phyloP scores from a whole-genome alignment of 2,888 invertebrate genomes.

The Amblyteles armatorius region DNA sequence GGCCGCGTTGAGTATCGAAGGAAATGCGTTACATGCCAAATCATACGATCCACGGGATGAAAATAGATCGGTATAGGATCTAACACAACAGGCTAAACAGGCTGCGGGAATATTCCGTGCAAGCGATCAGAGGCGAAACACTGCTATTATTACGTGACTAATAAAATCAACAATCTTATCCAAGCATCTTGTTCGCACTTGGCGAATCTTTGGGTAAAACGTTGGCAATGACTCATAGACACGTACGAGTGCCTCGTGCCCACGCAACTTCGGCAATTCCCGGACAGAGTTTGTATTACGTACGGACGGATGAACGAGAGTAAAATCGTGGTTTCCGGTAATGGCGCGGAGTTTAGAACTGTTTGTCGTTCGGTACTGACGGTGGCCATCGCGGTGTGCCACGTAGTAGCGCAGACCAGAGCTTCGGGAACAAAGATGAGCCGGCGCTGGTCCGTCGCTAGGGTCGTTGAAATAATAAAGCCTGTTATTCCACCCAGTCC shows the following conservation, averaged over 20 bases:
- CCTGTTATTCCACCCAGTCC: slow-evolving; percentile 77
- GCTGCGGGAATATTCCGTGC: neutral
- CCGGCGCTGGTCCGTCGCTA: slow-evolving; percentile 56
- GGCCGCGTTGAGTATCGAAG: neutral
- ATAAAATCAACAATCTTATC: slow-evolving; percentile 34
- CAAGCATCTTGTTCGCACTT: slow-evolving; percentile 8
- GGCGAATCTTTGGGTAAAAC: slow-evolving; percentile 27
- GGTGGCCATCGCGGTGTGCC: slow-evolving; percentile 34
- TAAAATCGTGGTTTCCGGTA: slow-evolving; percentile 1
- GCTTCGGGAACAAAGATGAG: slow-evolving; percentile 62
- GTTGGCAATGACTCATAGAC: slow-evolving; percentile 44
- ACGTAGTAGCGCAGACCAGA: slow-evolving; percentile 22
- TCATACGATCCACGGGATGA: slow-evolving; percentile 11
- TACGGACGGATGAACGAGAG: slow-evolving; percentile 7
- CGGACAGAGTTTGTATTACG: neutral
- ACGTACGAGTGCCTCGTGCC: slow-evolving; percentile 2
- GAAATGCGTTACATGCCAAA: slow-evolving; percentile 6
- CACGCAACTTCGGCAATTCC: slow-evolving; percentile 13
- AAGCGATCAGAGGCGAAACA: slow-evolving; percentile 21
- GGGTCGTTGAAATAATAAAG: slow-evolving; percentile 81
- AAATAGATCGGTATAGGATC: slow-evolving; percentile 23
- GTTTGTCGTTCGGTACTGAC: slow-evolving; percentile 52
- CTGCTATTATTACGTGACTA: slow-evolving; percentile 43
- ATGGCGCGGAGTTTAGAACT: slow-evolving; percentile 21
- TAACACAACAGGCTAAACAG: slow-evolving; percentile 4